These are phyloP conservation scores for Pavo muticus DNA, from an alignment of 2,113 vertebrate species.

Conservation along the genomic window DNA sequence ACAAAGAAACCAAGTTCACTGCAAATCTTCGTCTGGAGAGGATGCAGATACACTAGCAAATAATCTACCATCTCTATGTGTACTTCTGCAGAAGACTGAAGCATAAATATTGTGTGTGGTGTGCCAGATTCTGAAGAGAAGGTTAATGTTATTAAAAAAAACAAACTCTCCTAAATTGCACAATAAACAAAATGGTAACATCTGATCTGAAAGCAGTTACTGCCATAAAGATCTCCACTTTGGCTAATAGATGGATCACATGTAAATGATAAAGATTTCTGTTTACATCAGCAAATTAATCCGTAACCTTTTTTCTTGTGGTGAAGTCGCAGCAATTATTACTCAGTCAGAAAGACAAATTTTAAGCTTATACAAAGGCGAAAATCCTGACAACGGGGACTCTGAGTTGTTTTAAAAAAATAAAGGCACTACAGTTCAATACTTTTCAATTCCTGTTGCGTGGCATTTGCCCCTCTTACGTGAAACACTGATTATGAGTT, in stretches of 20 bases:
- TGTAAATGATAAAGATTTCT: background rate
- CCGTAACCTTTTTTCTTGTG: background rate
- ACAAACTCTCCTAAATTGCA: fast-evolving
- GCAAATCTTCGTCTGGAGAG: background rate
- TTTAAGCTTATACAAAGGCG: background rate
- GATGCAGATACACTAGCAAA: background rate
- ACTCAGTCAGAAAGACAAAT: background rate
- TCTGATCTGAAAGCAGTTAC: background rate
- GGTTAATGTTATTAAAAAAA: background rate
- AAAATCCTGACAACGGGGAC: background rate
- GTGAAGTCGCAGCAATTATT: background rate
- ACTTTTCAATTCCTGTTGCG: background rate
- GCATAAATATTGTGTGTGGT: background rate
- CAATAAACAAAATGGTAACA: background rate
- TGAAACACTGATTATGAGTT: background rate
- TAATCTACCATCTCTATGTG: background rate
- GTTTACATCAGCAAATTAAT: background rate
- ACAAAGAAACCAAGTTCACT: background rate
- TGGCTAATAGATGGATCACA: background rate
- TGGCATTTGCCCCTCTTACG: background rate
- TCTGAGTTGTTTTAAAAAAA: background rate
- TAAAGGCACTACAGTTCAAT: background rate
- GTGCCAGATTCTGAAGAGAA: background rate
- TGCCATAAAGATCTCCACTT: background rate
- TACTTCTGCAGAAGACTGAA: background rate